Percentiles rank a stretch among this genome's conserved stretches.
Evolutionary conservation across 2,113 vertebrate species (phyloP).

Genomic region (Cercocebus atys): DNA sequence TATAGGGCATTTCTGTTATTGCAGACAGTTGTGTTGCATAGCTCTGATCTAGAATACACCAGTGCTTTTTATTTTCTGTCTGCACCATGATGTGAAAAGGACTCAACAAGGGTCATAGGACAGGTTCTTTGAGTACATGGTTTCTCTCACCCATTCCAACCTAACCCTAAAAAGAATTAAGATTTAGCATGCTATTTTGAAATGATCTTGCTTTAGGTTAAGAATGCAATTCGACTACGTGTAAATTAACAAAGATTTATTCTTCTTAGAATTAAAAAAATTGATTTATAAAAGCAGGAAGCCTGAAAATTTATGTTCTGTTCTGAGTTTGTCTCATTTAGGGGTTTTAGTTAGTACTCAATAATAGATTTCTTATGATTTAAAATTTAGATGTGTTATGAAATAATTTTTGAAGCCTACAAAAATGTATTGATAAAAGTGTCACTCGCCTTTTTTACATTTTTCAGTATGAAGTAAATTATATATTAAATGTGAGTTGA

Average conservation of each 20-base stretch:
- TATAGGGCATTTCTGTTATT: background rate
- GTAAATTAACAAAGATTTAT: background rate
- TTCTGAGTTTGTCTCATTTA: conserved; percentile 23
- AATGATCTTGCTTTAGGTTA: background rate
- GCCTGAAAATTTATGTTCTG: background rate
- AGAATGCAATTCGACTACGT: background rate
- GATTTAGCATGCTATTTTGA: background rate
- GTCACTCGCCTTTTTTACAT: conserved; percentile 50
- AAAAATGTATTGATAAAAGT: conserved; percentile 68
- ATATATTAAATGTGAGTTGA: conserved; percentile 68
- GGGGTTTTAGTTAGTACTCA: conserved; percentile 41
- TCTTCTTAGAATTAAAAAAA: conserved; percentile 16
- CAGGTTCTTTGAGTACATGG: background rate
- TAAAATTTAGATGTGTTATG: conserved; percentile 48
- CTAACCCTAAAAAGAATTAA: background rate
- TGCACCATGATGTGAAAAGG: background rate
- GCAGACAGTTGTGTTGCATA: background rate
- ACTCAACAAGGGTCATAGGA: background rate
- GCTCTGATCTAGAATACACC: background rate
- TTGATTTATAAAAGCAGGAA: conserved; percentile 26
- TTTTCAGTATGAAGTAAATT: conserved; percentile 69
- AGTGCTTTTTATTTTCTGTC: background rate
- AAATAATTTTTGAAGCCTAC: conserved; percentile 66
- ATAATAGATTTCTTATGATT: conserved; percentile 49
- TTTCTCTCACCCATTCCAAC: background rate